phyloP scores from a whole-genome alignment of 1,140 invertebrate species.

The Drosophila punjabiensis region DNA sequence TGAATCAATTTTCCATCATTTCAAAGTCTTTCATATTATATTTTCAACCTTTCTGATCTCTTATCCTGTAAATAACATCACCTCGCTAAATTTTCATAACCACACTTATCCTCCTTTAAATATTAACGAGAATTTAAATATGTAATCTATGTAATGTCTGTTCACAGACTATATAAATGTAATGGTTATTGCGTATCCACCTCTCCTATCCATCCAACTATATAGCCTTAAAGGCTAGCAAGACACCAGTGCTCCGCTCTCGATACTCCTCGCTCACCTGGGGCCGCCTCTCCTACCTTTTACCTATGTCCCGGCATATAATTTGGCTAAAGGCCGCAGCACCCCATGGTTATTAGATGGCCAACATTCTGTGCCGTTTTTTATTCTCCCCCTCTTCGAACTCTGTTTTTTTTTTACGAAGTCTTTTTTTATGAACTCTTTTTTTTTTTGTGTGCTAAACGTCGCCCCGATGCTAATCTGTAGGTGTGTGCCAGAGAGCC shows the following conservation, averaged over 20 bases:
- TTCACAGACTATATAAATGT: constrained; percentile 13
- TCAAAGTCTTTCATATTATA: neutral
- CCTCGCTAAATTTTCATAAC: too few species aligned
- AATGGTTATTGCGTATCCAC: constrained; percentile 7
- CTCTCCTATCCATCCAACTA: neutral
- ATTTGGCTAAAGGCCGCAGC: constrained; percentile 76
- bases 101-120: neutral
- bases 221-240: neutral
- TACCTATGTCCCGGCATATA: constrained; percentile 66
- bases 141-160: constrained; percentile 1
- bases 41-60: neutral
- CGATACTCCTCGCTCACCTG: constrained; percentile 30
- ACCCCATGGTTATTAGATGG: constrained; percentile 82
- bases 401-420: constrained; percentile 4
- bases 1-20: neutral
- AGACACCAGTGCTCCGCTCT: constrained; percentile 1
- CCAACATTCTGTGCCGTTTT: constrained; percentile 58
- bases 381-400: constrained; percentile 8
- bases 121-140: constrained; percentile 2
- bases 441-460: constrained; percentile 73
- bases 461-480: constrained; percentile 77
- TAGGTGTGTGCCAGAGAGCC: constrained; percentile 42
- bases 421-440: constrained; percentile 18
- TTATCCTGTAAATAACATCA: neutral
- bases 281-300: constrained; percentile 30